Conservation (phyloP, 2,888 invertebrate species). For the Didymodactylos carnosus region DNA sequence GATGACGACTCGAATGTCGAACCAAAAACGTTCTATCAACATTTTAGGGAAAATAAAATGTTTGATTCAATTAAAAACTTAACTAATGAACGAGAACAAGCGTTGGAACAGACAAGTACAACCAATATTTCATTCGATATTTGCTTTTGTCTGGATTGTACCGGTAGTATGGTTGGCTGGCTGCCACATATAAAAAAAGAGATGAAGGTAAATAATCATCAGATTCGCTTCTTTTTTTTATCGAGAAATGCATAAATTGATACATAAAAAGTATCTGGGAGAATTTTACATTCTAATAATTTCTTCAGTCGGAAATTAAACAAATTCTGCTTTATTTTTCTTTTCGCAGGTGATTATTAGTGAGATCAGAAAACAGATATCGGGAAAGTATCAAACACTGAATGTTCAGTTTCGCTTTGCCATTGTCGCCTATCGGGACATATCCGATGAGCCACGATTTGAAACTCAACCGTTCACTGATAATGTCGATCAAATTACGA, state of each 20-base stretch:
- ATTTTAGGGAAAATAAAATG: neutral
- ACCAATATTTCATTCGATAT: neutral
- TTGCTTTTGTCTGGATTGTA: neutral
- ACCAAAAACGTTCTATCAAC: neutral
- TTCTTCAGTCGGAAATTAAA: no score
- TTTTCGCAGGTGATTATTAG: no score
- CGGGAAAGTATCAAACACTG: neutral
- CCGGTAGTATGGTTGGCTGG: neutral
- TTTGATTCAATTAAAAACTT: neutral
- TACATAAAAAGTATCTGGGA: no score
- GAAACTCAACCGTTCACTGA: neutral
- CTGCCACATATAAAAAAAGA: neutral
- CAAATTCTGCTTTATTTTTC: no score
- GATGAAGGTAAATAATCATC: no score
- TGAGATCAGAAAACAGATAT: neutral
- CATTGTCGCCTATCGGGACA: neutral
- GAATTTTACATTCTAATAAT: no score
- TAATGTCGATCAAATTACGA: neutral
- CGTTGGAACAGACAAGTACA: neutral
- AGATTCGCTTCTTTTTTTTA: no score
- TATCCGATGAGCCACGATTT: neutral
- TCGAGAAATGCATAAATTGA: no score
- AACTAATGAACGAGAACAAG: neutral
- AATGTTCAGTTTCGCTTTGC: neutral
- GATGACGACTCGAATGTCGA: neutral